A percentile compares a stretch with the other conserved stretches of the same genome.
Evolutionary conservation across 2,797 vertebrate genomes (phyloP).

Genomic region (Myotis pilosus): DNA sequence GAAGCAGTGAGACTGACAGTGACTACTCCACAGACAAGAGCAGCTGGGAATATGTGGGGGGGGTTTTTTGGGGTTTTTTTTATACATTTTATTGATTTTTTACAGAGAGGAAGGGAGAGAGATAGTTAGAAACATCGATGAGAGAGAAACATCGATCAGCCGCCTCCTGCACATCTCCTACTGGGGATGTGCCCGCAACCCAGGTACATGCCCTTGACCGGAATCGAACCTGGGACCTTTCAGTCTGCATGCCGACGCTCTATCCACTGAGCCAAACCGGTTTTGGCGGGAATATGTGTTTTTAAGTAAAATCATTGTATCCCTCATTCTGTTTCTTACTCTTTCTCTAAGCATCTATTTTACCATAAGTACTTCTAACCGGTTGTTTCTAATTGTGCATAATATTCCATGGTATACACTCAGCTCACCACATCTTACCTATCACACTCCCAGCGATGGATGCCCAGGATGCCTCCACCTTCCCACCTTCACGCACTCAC

Average conservation of each 20-base stretch:
- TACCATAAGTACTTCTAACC: no score
- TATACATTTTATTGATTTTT: no score
- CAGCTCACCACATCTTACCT: background rate
- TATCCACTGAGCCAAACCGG: no score
- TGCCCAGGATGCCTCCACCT: background rate
- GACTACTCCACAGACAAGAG: background rate
- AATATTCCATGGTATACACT: background rate
- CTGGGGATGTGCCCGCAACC: no score
- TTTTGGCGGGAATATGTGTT: background rate
- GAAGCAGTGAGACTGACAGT: background rate
- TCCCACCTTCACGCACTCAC: background rate
- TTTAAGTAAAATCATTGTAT: background rate
- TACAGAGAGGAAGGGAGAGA: no score
- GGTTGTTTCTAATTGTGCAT: background rate
- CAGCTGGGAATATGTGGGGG: background rate
- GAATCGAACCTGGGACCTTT: no score
- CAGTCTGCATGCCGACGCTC: no score
- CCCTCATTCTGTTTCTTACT: background rate
- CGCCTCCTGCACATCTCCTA: no score
- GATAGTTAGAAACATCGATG: no score
- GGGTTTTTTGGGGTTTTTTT: no score
- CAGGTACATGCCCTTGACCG: no score
- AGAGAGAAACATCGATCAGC: no score
- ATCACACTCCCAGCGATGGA: background rate
- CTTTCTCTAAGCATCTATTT: background rate